Base-by-base conservation (phyloP, 2,888 invertebrate genomes). In the Trachelus tabidus region DNA sequence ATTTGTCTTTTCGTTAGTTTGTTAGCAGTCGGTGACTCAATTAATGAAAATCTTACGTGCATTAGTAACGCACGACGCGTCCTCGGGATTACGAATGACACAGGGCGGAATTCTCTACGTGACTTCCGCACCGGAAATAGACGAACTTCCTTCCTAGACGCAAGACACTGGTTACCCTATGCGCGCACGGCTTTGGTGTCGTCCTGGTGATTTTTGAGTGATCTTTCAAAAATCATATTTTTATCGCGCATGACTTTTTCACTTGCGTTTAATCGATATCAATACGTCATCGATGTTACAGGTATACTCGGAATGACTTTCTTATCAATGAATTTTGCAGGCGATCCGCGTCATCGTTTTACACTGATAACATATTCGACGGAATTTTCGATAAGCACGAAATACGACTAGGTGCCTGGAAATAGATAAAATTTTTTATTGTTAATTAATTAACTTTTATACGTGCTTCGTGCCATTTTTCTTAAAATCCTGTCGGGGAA, bases 111-210 rank as follows among this genome's bases (percentile, higher is more conserved):
- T 15, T 33, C 71, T 31, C 33, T 31, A 23, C 71, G 71, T 71
- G 71, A 71, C 71, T 33, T 71, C 71, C 71, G 71, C 31, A 56
- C 71, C 71, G 71, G 71, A 71, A 71, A 12, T 31, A n/a, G 33
- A 71, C 31, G 31, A 3, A 33, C 71, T 71, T 71, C 71, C 71
- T 33, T 23, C 71, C 71, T 71, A 56, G 40, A 40, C 40, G 9
- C 11, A 23, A 74, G 33, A 23, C 56, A 1, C 40, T 6, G 1
- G 40, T 56, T 23, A 56, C 2, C 9, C 23, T 23, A 56, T 56
- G 9, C 56, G 23, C 56, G 56, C 9, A 9, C 9, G 56, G 23
- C 23, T 56, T 56, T 56, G 56, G 2, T 9, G 56, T 9, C 23
- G 1, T 9, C n/a, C n/a, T n/a, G 1, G 15, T 2, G 23, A 56